Evolutionary conservation across 2,888 invertebrate genomes (phyloP), one percentile per base, ranked within the genome.

Genomic region (Acanthosoma haemorrhoidale): DNA sequence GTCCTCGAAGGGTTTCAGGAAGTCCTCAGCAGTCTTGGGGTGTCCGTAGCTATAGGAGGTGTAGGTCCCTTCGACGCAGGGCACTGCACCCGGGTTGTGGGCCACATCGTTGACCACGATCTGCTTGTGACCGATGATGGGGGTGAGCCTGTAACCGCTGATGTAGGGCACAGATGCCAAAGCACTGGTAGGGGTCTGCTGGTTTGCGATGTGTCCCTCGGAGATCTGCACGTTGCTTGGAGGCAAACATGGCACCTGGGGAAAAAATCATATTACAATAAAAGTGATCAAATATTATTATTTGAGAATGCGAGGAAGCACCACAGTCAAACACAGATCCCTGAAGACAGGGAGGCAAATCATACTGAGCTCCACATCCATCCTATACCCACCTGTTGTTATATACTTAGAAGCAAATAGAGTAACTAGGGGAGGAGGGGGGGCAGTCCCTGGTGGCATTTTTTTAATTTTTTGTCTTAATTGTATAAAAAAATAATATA

Each of bases 71-170:
- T 36, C 61, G 61, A 61, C 61, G 18, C 59, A 59, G 4, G 59
- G 59, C 1, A 16, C 59, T n/a, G 31, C 18, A 1, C 39, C 38
- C 2, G 41, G 64, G 29, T n/a, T 25, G 18, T 64, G 38, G 4
- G 36, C 38, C 18, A 58, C 25, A 32, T 72, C 72, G 60, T 72
- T 70, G 36, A 72, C 68, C 0, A 64, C 32, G 51, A 72, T 68
- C 41, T 72, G 68, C 39, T 72, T 72, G 51, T 69, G 59, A 9
- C 70, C 60, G 51, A 64, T 60, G 36, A 72, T 66, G 5, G 72
- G 72, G 4, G 69, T 66, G 25, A 72, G 60, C 18, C 43, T 38
- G 66, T 72, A 72, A 4, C 72, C 72, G 38, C 59, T 59, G 25
- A 72, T 70, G 61, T 58, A 70, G 15, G 72, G 72, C 15, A 72